These are phyloP conservation scores for Acleris cristana DNA, from an alignment of 2,888 invertebrate genomes.

Conservation along the genomic window DNA sequence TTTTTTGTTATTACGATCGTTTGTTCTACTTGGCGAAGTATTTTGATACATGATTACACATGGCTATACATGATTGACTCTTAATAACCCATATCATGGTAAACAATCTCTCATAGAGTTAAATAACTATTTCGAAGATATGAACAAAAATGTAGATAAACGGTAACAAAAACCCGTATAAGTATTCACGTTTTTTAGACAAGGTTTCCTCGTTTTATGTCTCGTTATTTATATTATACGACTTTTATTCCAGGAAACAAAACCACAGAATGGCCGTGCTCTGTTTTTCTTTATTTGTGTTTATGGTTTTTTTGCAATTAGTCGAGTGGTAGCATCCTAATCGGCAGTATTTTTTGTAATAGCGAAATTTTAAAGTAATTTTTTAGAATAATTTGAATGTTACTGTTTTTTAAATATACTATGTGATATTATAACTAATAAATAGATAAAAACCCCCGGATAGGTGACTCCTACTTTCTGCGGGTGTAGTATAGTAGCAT, in stretches of 20 bases:
- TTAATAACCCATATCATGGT: neutral
- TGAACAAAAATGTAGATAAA: no score
- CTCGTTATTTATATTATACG: conserved; percentile 2
- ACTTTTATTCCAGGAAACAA: conserved; percentile 5
- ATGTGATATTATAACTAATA: no score
- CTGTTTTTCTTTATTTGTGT: conserved; percentile 7
- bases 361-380: neutral
- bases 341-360: neutral
- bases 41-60: neutral
- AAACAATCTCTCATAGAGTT: no score
- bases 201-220: neutral
- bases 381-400: neutral
- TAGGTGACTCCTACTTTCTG: no score
- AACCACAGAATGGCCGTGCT: neutral
- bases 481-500: no score
- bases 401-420: no score
- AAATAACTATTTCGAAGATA: no score
- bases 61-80: neutral
- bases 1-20: no score
- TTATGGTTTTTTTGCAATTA: conserved; percentile 21
- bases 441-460: no score
- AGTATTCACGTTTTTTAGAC: no score
- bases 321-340: neutral
- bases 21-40: no score
- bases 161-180: neutral